Evolutionary conservation across 2,888 invertebrate genomes (phyloP), one percentile per base, ranked within the genome.

Genomic region (Philereme transversata): DNA sequence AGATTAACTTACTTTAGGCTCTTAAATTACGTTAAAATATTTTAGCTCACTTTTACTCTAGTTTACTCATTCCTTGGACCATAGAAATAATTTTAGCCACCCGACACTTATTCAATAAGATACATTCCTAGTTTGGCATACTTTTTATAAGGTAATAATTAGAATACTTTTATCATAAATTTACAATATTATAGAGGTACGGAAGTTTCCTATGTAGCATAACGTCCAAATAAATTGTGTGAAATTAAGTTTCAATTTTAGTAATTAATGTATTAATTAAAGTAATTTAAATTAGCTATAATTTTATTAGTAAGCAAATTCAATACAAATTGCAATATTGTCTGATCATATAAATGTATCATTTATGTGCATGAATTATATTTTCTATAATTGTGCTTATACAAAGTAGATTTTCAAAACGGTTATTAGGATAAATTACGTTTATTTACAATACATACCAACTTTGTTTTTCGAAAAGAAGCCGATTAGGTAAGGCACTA

Each of bases 221-320:
- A 79, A 77, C 76, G 69, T 83, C 84, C 72, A 80, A 88, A 88
- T 88, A 89, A 90, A 89, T 80, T 82, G 79, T 89, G 86, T 86
- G 82, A 87, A 84, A 79, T 80, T 79, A 71, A 77, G 64, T 77
- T 77, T 74, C 73, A 79, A 77, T 83, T 86, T 87, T 83, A n/a
- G n/a, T n/a, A n/a, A n/a, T n/a, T n/a, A n/a, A n/a, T n/a, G n/a
- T n/a, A n/a, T n/a, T n/a, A n/a, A n/a, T n/a, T n/a, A n/a, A n/a
- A n/a, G n/a, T n/a, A n/a, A n/a, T 87, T 88, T 88, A 78, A 80
- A 81, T 80, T 65, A 58, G 51, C 45, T 59, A 8, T 65, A 57
- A 56, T 58, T n/a, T 54, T 48, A 22, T 46, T 43, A 45, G 38
- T 54, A 57, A 46, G 48, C 50, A 36, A 50, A 50, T 50, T 51